These are phyloP conservation scores for Lithophane semibrunnea DNA, from an alignment of 2,888 invertebrate genomes.

Conservation along the genomic window DNA sequence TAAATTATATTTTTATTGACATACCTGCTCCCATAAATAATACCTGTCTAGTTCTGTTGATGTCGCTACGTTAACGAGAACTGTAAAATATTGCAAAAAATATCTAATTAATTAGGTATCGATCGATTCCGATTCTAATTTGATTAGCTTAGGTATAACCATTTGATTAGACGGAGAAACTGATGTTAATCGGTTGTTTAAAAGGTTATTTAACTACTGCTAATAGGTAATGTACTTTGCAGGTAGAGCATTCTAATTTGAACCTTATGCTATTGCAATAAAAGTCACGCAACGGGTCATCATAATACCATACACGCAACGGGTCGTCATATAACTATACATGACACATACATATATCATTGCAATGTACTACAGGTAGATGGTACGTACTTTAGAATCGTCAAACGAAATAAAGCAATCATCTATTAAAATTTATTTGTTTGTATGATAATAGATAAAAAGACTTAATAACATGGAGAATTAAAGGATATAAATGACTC, in stretches of 20 bases:
- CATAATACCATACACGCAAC: not conserved
- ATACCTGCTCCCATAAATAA: slow-evolving; percentile 57
- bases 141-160: slow-evolving; percentile 41
- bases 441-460: not conserved
- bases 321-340: too few species aligned
- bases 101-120: slow-evolving; percentile 44
- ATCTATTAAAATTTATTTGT: not conserved
- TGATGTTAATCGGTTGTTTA: slow-evolving; percentile 16
- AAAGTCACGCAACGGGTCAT: not conserved
- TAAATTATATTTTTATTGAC: slow-evolving; percentile 62
- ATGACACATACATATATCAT: not conserved
- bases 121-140: slow-evolving; percentile 46
- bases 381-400: not conserved
- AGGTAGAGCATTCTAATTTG: not conserved
- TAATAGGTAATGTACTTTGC: not conserved
- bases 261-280: slow-evolving; percentile 2
- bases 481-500: slow-evolving; percentile 17
- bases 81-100: slow-evolving; percentile 50
- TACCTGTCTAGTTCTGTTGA: slow-evolving; percentile 45
- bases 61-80: slow-evolving; percentile 35
- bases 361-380: not conserved
- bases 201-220: not conserved
- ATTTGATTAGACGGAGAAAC: slow-evolving; percentile 23
- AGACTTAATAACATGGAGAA: not conserved
- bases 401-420: not conserved